A percentile compares a stretch with the other conserved stretches of the same genome.
phyloP scores from a whole-genome alignment of 2,113 vertebrate genomes.

The Acrocephalus arundinaceus region DNA sequence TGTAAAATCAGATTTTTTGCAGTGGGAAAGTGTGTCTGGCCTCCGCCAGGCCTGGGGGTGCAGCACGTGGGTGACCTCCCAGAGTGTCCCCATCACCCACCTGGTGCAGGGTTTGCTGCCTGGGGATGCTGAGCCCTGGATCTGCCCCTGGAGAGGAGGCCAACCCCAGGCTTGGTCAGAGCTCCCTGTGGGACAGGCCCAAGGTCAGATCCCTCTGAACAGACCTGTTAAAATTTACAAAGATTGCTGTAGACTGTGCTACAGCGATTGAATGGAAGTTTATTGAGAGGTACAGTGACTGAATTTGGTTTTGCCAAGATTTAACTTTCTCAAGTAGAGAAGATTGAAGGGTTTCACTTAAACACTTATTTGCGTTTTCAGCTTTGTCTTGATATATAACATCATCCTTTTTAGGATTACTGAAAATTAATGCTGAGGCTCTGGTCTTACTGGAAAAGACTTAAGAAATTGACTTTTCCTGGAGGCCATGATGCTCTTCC shows the following conservation, averaged over 20 bases:
- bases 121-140: too few relatives aligned
- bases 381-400: not conserved
- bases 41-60: not conserved
- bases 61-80: rapidly evolving
- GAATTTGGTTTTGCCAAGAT: not conserved
- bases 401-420: not conserved
- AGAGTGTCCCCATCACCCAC: rapidly evolving
- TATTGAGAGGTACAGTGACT: not conserved
- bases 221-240: not conserved
- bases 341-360: not conserved
- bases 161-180: not conserved
- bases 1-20: not conserved
- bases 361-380: not conserved
- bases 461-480: not conserved
- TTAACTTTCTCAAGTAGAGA: not conserved
- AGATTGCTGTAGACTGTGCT: not conserved
- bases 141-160: not conserved
- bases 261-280: not conserved
- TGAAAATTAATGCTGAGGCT: not conserved
- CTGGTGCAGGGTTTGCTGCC: not conserved
- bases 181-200: too few relatives aligned
- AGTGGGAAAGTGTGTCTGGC: not conserved
- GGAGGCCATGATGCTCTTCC: rapidly evolving
- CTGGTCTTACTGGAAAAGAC: not conserved
- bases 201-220: not conserved